phyloP scores from a whole-genome alignment of 1,140 invertebrate genomes.

The Polypedilum vanderplanki region DNA sequence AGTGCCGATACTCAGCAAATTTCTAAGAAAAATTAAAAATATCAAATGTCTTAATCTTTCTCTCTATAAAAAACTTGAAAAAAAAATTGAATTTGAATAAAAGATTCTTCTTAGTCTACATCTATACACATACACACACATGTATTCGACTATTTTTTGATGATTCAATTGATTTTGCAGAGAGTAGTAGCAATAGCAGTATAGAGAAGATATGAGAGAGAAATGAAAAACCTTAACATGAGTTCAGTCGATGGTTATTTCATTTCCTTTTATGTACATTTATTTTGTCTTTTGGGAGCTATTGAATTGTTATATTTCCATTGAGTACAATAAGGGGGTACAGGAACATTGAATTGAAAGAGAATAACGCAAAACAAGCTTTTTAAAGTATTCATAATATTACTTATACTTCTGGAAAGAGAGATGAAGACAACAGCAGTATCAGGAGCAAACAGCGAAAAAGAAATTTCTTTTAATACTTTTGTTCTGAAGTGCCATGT shows the following conservation, averaged over 20 bases:
- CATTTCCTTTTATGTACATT: constrained; percentile 29
- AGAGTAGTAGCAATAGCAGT: no score
- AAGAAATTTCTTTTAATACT: neutral
- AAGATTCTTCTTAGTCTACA: constrained; percentile 2
- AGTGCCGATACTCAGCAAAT: neutral
- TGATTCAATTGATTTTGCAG: constrained; percentile 26
- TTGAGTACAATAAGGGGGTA: neutral
- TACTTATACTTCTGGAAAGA: neutral
- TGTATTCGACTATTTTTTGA: constrained; percentile 26
- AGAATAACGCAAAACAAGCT: constrained; percentile 25
- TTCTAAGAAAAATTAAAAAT: constrained; percentile 16
- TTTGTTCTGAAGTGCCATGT: neutral
- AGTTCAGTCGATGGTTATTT: constrained; percentile 24
- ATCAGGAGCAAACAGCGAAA: neutral
- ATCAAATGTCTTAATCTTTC: constrained; percentile 25
- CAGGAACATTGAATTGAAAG: constrained; percentile 24
- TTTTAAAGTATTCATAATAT: constrained; percentile 23
- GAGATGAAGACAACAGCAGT: neutral
- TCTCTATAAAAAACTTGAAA: neutral
- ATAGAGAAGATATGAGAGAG: neutral
- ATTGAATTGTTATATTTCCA: constrained; percentile 24
- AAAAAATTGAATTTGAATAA: constrained; percentile 25
- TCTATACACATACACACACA: no score
- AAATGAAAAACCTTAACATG: neutral
- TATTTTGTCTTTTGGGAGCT: constrained; percentile 18